These are phyloP conservation scores for Pangasius sanitwongsei DNA, from an alignment of 2,797 vertebrate genomes.

Conservation along the genomic window DNA sequence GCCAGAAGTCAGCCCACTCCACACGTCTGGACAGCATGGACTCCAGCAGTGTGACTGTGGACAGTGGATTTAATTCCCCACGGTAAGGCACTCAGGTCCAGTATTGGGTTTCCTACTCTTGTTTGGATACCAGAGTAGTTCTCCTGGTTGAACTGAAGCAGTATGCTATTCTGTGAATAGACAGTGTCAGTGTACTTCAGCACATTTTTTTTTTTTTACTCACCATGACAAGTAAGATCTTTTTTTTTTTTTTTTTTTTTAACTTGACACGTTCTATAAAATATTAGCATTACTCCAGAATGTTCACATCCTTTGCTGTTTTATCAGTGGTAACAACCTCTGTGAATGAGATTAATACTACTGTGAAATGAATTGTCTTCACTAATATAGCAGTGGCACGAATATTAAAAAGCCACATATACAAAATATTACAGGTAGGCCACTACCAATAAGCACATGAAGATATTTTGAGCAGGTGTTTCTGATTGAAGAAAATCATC, in stretches of 20 bases:
- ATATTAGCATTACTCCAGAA: conserved; percentile 31
- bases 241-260: conserved; percentile 32
- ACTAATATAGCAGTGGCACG: conserved; percentile 35
- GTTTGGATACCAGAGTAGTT: conserved; percentile 46
- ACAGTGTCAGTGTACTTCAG: conserved; percentile 47
- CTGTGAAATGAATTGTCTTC: conserved; percentile 37
- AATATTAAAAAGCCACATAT: conserved; percentile 17
- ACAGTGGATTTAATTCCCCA: conserved; percentile 99
- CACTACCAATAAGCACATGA: conserved; percentile 18
- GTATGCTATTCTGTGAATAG: conserved; percentile 64
- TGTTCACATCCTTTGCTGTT: conserved; percentile 30
- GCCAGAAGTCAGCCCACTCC: conserved; percentile 92
- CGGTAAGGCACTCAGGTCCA: conserved; percentile 81
- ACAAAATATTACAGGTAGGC: conserved; percentile 44
- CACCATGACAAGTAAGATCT: neutral
- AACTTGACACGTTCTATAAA: conserved; percentile 29
- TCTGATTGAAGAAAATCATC: neutral
- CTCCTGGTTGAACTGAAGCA: conserved; percentile 49
- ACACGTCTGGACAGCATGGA: conserved; percentile 98
- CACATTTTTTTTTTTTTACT: conserved; percentile 43
- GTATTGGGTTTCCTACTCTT: conserved; percentile 47
- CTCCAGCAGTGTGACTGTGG: conserved; percentile 97
- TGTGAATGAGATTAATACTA: conserved; percentile 44
- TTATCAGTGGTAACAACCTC: conserved; percentile 34
- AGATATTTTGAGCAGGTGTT: neutral